phyloP scores from a whole-genome alignment of 2,113 vertebrate genomes.

The rat (Rattus norvegicus) region GRCr8 NC_086024.1:95690501-95691000 shows the following conservation, averaged over 20 bases:
- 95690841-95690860: not conserved
- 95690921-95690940: slow-evolving; percentile 35
- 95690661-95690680: not conserved
- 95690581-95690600: not conserved
- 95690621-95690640: too few species aligned
- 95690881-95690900: slow-evolving; percentile 58
- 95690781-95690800: not conserved
- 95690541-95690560: rapidly evolving
- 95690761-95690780: not conserved
- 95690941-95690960: slow-evolving; percentile 25
- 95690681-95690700: not conserved
- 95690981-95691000: slow-evolving; percentile 15
- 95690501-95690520: not conserved
- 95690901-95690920: slow-evolving; percentile 37
- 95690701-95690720: not conserved
- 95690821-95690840: slow-evolving; percentile 24
- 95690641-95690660: not conserved
- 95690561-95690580: not conserved
- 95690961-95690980: slow-evolving; percentile 34
- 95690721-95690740: not conserved
- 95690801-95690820: not conserved
- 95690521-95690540: not conserved
- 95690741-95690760: not conserved
- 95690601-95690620: not conserved
- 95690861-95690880: slow-evolving; percentile 45